Percentiles rank a stretch among this genome's conserved stretches.
Conservation (phyloP, 2,888 invertebrate species). For the Meiosimyza decipiens region DNA sequence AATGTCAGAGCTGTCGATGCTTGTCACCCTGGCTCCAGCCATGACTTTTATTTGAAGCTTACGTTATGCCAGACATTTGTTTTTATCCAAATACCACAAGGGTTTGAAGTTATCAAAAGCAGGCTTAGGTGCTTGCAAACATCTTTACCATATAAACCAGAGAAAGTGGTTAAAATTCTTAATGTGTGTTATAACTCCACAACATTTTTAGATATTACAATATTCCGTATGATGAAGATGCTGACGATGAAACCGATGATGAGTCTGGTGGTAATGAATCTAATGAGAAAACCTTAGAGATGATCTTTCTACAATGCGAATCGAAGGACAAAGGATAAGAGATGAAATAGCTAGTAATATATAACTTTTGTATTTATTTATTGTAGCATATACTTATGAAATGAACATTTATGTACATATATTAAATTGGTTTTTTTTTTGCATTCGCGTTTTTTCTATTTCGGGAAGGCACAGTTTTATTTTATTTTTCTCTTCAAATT, state of each 20-base stretch:
- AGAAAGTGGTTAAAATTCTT: constrained; percentile 27
- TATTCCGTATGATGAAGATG: not conserved
- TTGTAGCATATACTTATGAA: no score
- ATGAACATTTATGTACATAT: no score
- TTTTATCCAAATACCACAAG: constrained; percentile 20
- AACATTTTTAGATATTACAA: constrained; percentile 34
- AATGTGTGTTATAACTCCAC: constrained; percentile 27
- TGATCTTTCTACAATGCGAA: not conserved
- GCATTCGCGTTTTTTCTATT: no score
- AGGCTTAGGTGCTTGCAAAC: constrained; percentile 29
- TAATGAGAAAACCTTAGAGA: no score
- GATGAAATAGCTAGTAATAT: constrained; percentile 29
- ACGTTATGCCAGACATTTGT: constrained; percentile 10
- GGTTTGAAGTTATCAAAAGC: no score
- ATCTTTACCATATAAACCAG: constrained; percentile 26
- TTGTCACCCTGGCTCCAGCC: constrained; percentile 25
- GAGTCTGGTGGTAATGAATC: not conserved
- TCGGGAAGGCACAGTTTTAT: no score
- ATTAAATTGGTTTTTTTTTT: no score
- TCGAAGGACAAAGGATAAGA: constrained; percentile 29
- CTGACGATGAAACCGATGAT: not conserved
- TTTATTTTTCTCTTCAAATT: no score
- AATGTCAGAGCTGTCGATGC: constrained; percentile 19
- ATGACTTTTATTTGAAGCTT: constrained; percentile 33
- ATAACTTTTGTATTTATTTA: not conserved